Evolutionary conservation across 2,888 invertebrate genomes (phyloP).

Genomic region (Alsophila aescularia): DNA sequence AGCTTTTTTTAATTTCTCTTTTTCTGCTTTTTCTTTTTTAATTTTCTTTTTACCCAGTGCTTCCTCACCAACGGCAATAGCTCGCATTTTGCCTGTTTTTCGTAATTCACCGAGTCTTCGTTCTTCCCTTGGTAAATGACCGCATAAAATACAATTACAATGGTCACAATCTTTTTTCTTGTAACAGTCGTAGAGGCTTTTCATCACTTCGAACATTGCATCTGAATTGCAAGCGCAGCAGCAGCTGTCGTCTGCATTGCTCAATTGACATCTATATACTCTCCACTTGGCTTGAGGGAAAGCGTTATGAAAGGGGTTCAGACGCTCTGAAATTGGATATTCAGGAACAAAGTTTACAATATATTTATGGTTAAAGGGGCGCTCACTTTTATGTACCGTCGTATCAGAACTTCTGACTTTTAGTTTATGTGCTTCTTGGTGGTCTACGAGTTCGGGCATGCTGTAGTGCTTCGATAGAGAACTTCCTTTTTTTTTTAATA

Average conservation of each 20-base stretch:
- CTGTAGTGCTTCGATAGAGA: slow-evolving; percentile 16
- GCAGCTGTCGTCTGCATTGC: slow-evolving; percentile 53
- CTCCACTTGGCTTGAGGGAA: slow-evolving; percentile 29
- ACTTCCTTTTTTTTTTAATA: background rate
- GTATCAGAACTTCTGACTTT: slow-evolving; percentile 31
- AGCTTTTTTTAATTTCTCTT: slow-evolving; percentile 1
- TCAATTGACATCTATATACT: slow-evolving; percentile 58
- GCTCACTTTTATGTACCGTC: slow-evolving; percentile 17
- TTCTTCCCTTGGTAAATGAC: slow-evolving; percentile 50
- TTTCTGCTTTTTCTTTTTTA: slow-evolving; percentile 7
- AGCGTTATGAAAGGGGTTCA: slow-evolving; percentile 30
- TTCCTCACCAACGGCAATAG: slow-evolving; percentile 11
- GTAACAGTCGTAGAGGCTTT: slow-evolving; percentile 70
- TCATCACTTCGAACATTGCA: slow-evolving; percentile 75
- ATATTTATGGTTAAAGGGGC: slow-evolving; percentile 32
- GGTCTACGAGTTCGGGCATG: slow-evolving; percentile 16
- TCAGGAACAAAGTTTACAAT: slow-evolving; percentile 38
- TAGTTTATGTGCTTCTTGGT: slow-evolving; percentile 9
- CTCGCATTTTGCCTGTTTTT: slow-evolving; percentile 20
- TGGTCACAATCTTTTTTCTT: slow-evolving; percentile 68
- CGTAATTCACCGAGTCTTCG: slow-evolving; percentile 35
- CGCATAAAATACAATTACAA: slow-evolving; percentile 67
- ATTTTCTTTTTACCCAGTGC: slow-evolving; percentile 21
- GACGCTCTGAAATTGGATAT: slow-evolving; percentile 28
- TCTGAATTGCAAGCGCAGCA: slow-evolving; percentile 71